A percentile compares a stretch with the other conserved stretches of the same genome.
Conservation (phyloP, 2,113 vertebrate species). For the Seriola rivoliana region DNA sequence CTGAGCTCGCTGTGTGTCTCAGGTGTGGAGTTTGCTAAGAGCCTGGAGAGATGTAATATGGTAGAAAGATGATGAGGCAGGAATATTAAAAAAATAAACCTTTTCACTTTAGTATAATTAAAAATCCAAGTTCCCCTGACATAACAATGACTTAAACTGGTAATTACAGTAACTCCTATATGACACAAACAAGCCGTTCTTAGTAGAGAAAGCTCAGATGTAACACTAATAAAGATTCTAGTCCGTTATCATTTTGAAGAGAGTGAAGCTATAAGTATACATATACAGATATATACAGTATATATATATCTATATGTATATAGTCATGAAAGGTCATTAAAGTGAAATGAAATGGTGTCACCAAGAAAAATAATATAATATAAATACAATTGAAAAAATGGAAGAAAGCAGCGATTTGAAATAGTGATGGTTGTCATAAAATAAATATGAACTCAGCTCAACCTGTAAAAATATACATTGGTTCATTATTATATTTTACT, state of each 20-base stretch:
- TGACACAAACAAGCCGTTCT: not conserved
- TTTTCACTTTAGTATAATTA: not conserved
- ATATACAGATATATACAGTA: no score
- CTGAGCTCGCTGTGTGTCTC: not conserved
- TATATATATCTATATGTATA: no score
- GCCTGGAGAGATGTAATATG: not conserved
- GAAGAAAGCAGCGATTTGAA: not conserved
- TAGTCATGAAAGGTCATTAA: not conserved
- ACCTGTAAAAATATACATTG: not conserved
- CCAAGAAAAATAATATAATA: not conserved
- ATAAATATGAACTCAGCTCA: not conserved
- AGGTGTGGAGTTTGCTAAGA: not conserved
- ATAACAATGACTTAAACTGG: not conserved
- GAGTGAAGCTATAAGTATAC: no score
- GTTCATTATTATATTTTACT: not conserved
- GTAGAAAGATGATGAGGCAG: not conserved
- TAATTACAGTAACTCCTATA: not conserved
- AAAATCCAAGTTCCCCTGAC: no score
- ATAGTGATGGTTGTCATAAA: not conserved
- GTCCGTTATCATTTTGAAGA: not conserved
- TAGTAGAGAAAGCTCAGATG: not conserved
- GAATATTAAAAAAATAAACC: not conserved
- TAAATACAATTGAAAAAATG: not conserved
- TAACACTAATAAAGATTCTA: not conserved
- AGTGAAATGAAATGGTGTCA: not conserved